These are phyloP conservation scores for Sinella curviseta DNA, from an alignment of 1,140 invertebrate genomes.

Conservation along the genomic window DNA sequence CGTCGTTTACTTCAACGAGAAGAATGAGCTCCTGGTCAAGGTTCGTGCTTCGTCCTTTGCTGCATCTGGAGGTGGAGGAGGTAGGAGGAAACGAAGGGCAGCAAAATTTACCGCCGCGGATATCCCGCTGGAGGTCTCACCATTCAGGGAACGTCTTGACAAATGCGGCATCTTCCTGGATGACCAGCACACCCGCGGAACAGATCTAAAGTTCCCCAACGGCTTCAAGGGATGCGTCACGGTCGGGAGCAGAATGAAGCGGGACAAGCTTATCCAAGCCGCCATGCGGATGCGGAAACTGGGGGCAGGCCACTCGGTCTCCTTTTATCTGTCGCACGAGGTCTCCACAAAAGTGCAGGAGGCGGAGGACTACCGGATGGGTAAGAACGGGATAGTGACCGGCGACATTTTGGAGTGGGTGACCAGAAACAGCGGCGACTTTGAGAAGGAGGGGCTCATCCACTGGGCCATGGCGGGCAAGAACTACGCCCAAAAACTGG, in stretches of 20 bases:
- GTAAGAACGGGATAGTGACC: constrained; percentile 26
- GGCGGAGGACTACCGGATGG: neutral
- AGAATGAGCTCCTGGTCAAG: constrained; percentile 39
- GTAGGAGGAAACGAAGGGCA: neutral
- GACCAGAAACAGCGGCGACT: neutral
- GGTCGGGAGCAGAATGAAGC: constrained; percentile 40
- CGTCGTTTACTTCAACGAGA: constrained; percentile 43
- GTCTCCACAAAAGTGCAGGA: constrained; percentile 33
- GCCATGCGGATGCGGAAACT: constrained; percentile 44
- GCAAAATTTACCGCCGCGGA: no score
- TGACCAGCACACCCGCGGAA: constrained; percentile 46
- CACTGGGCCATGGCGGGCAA: constrained; percentile 29
- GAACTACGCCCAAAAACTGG: constrained; percentile 27
- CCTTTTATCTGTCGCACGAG: constrained; percentile 42
- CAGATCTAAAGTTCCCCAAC: constrained; percentile 44
- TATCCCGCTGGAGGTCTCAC: constrained; percentile 30
- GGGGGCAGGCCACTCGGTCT: constrained; percentile 34
- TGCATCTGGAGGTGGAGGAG: neutral
- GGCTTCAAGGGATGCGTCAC: constrained; percentile 38
- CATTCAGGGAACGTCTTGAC: constrained; percentile 29
- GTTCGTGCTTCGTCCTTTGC: no score
- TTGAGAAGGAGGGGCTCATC: constrained; percentile 31
- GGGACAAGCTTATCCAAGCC: constrained; percentile 47
- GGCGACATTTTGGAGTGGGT: neutral
- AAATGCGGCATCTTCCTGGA: constrained; percentile 44